Evolutionary conservation across 2,888 invertebrate genomes (phyloP).

Genomic region (Phortica okadai): DNA sequence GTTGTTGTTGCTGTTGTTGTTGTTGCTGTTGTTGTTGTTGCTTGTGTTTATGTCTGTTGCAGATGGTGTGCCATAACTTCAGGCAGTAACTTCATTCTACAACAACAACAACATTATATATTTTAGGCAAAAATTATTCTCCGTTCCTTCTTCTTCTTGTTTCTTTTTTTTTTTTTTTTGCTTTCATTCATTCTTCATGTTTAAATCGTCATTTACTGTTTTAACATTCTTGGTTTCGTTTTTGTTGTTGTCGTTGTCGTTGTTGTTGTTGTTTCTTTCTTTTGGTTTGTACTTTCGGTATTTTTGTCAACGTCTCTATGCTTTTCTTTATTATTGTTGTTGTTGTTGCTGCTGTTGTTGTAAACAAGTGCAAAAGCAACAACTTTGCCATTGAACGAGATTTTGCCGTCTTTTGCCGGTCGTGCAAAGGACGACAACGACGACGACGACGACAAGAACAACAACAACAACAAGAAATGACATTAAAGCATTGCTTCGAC

Average conservation of each 20-base stretch:
- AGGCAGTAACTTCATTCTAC: neutral
- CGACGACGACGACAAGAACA: neutral
- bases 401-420: neutral
- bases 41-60: neutral
- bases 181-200: neutral
- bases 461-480: neutral
- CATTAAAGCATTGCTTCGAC: neutral
- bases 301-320: neutral
- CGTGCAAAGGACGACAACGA: neutral
- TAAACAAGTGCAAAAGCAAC: conserved; percentile 13
- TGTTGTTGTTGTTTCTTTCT: no score
- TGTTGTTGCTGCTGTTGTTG: neutral
- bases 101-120: neutral
- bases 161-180: neutral
- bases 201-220: neutral
- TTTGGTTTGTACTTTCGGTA: no score
- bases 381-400: conserved; percentile 10
- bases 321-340: neutral
- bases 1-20: neutral
- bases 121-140: neutral
- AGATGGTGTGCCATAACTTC: neutral
- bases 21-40: neutral
- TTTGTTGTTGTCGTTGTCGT: neutral
- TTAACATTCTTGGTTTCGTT: neutral
- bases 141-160: no score